A percentile compares a stretch with the other conserved stretches of the same genome.
These are phyloP conservation scores for Papilio gigon DNA, from an alignment of 2,888 invertebrate genomes.

Conservation along the genomic window DNA sequence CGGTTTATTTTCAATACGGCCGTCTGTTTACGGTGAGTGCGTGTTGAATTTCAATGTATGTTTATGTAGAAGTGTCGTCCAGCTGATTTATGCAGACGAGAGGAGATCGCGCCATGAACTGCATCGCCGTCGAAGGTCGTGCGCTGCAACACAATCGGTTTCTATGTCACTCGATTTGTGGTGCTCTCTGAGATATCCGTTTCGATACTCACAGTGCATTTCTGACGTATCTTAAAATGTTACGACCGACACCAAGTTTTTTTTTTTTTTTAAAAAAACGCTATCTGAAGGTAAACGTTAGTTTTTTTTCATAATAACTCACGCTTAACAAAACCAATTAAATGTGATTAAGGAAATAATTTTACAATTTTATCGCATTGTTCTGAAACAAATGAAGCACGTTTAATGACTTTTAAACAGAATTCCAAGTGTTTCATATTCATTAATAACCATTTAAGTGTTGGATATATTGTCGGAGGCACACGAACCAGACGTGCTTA, in stretches of 20 bases:
- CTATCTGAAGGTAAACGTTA: constrained; percentile 37
- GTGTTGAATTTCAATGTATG: constrained; percentile 69
- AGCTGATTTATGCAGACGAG: constrained; percentile 71
- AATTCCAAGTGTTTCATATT: constrained; percentile 34
- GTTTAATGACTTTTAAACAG: constrained; percentile 32
- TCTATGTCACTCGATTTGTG: constrained; percentile 59
- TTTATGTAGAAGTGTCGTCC: constrained; percentile 64
- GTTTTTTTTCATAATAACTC: constrained; percentile 35
- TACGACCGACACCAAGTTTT: neutral
- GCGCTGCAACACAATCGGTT: constrained; percentile 60
- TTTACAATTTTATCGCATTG: constrained; percentile 29
- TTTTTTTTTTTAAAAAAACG: neutral
- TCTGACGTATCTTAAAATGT: neutral
- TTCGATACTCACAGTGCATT: constrained; percentile 9
- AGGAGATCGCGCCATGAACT: constrained; percentile 67
- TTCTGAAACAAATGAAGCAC: constrained; percentile 30
- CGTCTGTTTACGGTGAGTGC: constrained; percentile 78
- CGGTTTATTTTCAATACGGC: constrained; percentile 72
- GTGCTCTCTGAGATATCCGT: constrained; percentile 43
- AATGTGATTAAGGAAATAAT: constrained; percentile 38
- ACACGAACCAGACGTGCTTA: neutral
- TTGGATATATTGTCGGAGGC: constrained; percentile 6
- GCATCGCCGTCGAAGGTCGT: constrained; percentile 72
- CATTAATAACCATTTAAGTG: constrained; percentile 39
- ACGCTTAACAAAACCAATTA: constrained; percentile 32